Percentiles rank a stretch among this genome's conserved stretches.
Evolutionary conservation across 2,888 invertebrate genomes (phyloP).

Genomic region (Drepanosiphum platanoidis): DNA sequence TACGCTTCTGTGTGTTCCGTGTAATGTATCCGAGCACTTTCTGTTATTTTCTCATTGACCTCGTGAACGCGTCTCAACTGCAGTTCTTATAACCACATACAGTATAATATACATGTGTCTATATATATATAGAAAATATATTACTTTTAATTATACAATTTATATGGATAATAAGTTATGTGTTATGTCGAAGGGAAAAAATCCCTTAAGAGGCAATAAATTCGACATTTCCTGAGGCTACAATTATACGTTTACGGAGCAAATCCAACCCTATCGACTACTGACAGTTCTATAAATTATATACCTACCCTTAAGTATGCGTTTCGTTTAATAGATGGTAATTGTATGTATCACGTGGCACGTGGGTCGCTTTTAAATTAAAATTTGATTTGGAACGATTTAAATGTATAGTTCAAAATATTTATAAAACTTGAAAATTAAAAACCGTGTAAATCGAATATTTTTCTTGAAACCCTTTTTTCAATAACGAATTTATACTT

Average conservation of each 20-base stretch:
- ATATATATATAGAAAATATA: background rate
- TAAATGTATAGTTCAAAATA: background rate
- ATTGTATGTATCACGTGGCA: background rate
- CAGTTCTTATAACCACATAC: background rate
- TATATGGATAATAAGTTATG: background rate
- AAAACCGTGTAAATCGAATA: background rate
- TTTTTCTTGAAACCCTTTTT: no score
- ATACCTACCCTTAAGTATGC: background rate
- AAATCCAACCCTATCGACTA: constrained; percentile 14
- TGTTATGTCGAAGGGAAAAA: background rate
- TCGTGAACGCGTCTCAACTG: background rate
- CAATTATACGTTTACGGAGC: constrained; percentile 18
- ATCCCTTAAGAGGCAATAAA: constrained; percentile 32
- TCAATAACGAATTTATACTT: no score
- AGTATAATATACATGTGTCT: background rate
- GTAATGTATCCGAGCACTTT: background rate
- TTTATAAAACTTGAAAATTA: background rate
- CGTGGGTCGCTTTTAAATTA: background rate
- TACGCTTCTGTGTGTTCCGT: background rate
- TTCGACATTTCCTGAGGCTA: constrained; percentile 1
- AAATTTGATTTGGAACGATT: background rate
- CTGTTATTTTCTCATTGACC: background rate
- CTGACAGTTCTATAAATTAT: constrained; percentile 25
- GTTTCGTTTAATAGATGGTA: constrained; percentile 15
- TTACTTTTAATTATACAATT: constrained; percentile 51